These are phyloP conservation scores for Ormyrus pomaceus DNA, from an alignment of 2,888 invertebrate genomes.

Conservation along the genomic window DNA sequence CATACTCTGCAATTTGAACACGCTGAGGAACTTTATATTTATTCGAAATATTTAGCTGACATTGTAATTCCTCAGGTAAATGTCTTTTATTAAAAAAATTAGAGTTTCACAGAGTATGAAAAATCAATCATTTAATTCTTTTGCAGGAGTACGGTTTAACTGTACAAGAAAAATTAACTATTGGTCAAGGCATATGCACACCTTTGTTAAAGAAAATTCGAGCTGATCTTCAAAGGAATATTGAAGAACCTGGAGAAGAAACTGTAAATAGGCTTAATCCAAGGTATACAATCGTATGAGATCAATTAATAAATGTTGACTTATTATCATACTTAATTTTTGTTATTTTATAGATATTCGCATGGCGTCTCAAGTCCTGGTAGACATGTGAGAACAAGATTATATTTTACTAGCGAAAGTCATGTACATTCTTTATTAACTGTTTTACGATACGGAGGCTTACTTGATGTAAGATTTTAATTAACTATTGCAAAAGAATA, in stretches of 20 bases:
- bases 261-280: constrained; percentile 97
- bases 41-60: constrained; percentile 98
- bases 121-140: constrained; percentile 46
- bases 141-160: constrained; percentile 96
- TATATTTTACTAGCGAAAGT: constrained; percentile 99
- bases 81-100: neutral
- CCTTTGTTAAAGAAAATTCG: constrained; percentile 96
- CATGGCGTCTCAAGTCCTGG: constrained; percentile 99
- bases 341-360: constrained; percentile 83
- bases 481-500: too few relatives aligned
- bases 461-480: constrained; percentile 84
- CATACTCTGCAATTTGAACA: constrained; percentile 94
- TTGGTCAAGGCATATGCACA: constrained; percentile 98
- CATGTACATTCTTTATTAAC: constrained; percentile 99
- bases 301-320: neutral
- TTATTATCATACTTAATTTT: neutral
- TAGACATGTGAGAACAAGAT: constrained; percentile 96
- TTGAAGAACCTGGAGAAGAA: constrained; percentile 93
- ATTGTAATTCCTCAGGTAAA: constrained; percentile 97
- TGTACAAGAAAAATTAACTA: constrained; percentile 95
- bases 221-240: constrained; percentile 95
- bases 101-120: too few relatives aligned
- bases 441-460: constrained; percentile 93
- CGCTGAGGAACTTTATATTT: constrained; percentile 94
- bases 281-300: constrained; percentile 77